Evolutionary conservation across 2,113 vertebrate genomes (phyloP).

Genomic region (Cinclus cinclus): DNA sequence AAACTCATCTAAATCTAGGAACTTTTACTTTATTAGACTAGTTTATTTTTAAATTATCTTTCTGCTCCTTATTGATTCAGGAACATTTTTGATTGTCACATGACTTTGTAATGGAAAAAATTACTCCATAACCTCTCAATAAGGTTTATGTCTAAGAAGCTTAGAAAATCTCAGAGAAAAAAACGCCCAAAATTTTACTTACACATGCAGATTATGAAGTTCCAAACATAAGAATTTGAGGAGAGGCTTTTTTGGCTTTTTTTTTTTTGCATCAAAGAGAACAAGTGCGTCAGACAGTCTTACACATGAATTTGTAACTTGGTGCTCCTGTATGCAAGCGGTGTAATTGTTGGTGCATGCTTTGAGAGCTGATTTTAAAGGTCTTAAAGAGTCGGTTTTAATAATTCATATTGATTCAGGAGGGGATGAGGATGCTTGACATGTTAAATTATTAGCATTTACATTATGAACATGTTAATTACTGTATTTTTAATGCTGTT

Average conservation of each 20-base stretch:
- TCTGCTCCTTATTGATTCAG: not conserved
- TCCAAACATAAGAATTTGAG: not conserved
- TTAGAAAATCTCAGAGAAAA: not conserved
- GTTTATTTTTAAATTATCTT: not conserved
- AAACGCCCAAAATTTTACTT: not conserved
- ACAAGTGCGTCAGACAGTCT: constrained; percentile 40
- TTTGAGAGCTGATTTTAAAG: constrained; percentile 59
- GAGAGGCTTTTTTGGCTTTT: not conserved
- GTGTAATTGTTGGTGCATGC: not conserved
- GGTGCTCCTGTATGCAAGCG: not conserved
- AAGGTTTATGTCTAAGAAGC: not conserved
- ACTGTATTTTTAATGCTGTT: constrained; percentile 43
- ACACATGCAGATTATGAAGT: not conserved
- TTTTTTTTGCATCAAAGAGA: constrained; percentile 47
- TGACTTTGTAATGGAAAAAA: not conserved
- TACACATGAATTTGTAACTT: constrained; percentile 44
- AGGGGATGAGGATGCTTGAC: constrained; percentile 48
- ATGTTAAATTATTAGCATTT: constrained; percentile 59
- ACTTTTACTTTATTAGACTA: not conserved
- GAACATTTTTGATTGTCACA: not conserved
- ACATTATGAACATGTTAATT: constrained; percentile 55
- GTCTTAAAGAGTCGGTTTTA: constrained; percentile 53
- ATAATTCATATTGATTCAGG: constrained; percentile 65
- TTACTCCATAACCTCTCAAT: not conserved
- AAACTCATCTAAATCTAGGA: not conserved